Evolutionary conservation across 2,888 invertebrate genomes (phyloP), one percentile per base, ranked within the genome.

Genomic region (Periphyllus acericola): DNA sequence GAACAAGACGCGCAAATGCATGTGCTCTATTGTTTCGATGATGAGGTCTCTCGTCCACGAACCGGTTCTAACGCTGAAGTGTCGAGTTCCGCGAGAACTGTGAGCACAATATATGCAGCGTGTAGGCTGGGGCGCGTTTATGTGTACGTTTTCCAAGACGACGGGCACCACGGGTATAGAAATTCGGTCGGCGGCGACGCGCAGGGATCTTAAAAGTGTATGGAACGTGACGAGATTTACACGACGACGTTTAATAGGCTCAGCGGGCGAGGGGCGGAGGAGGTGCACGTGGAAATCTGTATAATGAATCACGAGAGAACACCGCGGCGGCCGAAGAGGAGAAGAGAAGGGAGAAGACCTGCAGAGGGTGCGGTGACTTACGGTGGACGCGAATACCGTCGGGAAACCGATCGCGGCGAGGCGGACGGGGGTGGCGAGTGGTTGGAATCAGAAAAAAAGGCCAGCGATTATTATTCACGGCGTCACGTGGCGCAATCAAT

Each of bases 191-290:
- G 21, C 11, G 6, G 1, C 2, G 40, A 29, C 21, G 29, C 5
- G 32, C 3, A 40, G 6, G 68, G 68, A 21, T 29, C 4, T 81
- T 68, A 34, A 79, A 82, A 72, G 19, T 19, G 9, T 21, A 21
- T 6, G 60, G 25, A 82, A 82, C 71, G 82, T 82, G 71, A 71
- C 71, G 21, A 71, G 32, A 82, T 72, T 82, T 72, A 52, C 82
- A 82, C 25, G 46, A 72, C 25, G 8, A 9, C 71, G 71, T 82
- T 72, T 17, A 29, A 82, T 25, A 40, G 36, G 11, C 21, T 60
- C 21, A 1, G 19, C 60, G n/a, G 36, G 36, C 19, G 11, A 11
- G 80, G 66, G 66, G 36, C 1, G 14, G 3, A n/a, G 14, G 34
- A 34, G 17, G 14, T 11, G 19, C 11, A 19, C 32, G 68, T 21